phyloP scores from a whole-genome alignment of 2,113 vertebrate species.

The Dasyornis broadbenti region DNA sequence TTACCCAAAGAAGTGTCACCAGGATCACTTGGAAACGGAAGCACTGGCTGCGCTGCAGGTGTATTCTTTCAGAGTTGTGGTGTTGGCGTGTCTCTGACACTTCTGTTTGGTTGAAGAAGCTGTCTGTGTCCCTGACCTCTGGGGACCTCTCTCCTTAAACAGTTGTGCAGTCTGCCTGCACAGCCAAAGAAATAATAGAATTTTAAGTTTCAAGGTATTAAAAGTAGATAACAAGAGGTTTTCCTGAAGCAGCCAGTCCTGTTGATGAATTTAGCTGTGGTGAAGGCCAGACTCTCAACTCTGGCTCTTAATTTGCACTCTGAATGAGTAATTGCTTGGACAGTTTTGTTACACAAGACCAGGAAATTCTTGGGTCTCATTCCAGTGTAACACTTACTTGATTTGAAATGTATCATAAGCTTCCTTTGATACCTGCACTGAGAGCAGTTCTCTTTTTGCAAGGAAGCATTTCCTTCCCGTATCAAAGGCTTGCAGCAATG shows the following conservation, averaged over 20 bases:
- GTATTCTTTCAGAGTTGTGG: not conserved
- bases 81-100: not conserved
- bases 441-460: not conserved
- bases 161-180: not conserved
- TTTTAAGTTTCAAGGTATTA: not conserved
- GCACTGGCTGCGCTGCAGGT: not conserved
- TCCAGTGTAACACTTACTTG: not conserved
- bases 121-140: not conserved
- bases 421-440: not conserved
- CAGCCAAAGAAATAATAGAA: not conserved
- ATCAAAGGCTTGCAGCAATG: rapidly evolving
- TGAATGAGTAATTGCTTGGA: not conserved
- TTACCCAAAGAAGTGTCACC: not conserved
- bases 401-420: not conserved
- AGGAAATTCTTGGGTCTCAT: not conserved
- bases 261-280: not conserved
- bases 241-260: not conserved
- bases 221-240: not conserved
- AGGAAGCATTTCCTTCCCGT: not conserved
- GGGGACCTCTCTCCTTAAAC: not conserved
- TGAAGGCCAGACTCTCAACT: not conserved
- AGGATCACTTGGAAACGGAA: not conserved
- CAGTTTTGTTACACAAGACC: not conserved
- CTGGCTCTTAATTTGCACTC: not conserved
- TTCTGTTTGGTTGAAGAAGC: not conserved